Evolutionary conservation across 2,888 invertebrate genomes (phyloP).

Genomic region (Julus scanicus): DNA sequence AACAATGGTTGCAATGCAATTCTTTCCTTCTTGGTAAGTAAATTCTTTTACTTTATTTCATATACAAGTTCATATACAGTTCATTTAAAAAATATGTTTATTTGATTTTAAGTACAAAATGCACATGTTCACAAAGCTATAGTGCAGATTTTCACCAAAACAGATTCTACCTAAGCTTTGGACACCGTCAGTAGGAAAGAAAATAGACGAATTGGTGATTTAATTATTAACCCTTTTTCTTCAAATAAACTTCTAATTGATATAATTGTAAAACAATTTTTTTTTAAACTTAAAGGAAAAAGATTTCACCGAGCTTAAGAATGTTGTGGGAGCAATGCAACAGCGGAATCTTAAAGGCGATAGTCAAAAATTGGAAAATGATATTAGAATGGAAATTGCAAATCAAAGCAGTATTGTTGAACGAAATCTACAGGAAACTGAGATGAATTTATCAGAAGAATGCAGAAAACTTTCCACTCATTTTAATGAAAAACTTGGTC

Average conservation of each 20-base stretch:
- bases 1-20: not conserved
- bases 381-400: too few relatives aligned
- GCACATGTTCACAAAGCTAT: not conserved
- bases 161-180: not conserved
- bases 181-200: not conserved
- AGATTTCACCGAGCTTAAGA: not conserved
- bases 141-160: not conserved
- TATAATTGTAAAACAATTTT: not conserved
- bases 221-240: too few relatives aligned
- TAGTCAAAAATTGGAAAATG: too few relatives aligned
- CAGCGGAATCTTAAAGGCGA: too few relatives aligned
- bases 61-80: too few relatives aligned
- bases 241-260: not conserved
- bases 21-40: not conserved
- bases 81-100: not conserved
- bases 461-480: not conserved
- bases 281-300: not conserved
- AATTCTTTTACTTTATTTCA: too few relatives aligned
- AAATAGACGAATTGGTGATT: not conserved
- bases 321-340: not conserved
- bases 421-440: too few relatives aligned
- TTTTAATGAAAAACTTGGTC: too few relatives aligned
- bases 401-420: too few relatives aligned
- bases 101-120: not conserved
- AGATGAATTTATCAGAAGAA: too few relatives aligned